These are phyloP conservation scores for Dreissena rostriformis DNA, from an alignment of 1,140 invertebrate genomes.

Conservation along the genomic window DNA sequence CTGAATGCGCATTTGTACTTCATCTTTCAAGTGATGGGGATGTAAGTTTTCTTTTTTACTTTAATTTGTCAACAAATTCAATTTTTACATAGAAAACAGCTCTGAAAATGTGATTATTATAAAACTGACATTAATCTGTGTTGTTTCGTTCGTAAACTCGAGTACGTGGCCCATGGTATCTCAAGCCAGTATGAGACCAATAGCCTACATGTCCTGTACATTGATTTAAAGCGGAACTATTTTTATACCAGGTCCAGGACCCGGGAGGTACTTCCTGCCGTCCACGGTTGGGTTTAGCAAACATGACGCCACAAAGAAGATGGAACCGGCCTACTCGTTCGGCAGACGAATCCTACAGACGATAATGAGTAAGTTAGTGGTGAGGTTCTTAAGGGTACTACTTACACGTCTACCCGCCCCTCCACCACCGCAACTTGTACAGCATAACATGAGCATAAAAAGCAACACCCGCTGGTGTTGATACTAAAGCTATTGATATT, in stretches of 20 bases:
- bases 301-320: slow-evolving; percentile 70
- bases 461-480: neutral
- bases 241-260: slow-evolving; percentile 65
- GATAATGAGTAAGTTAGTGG: neutral
- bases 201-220: too few species aligned
- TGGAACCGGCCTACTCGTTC: slow-evolving; percentile 70
- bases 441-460: neutral
- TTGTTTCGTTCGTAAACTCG: too few species aligned
- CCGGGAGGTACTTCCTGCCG: slow-evolving; percentile 67
- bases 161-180: too few species aligned
- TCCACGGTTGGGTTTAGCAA: slow-evolving; percentile 61
- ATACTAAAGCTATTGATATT: neutral
- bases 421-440: neutral
- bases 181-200: too few species aligned
- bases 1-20: too few species aligned
- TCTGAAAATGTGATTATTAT: too few species aligned
- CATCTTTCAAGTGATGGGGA: too few species aligned
- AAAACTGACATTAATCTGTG: too few species aligned
- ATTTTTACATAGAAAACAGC: too few species aligned
- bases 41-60: too few species aligned
- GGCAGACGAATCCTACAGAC: slow-evolving; percentile 54
- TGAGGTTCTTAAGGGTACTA: neutral
- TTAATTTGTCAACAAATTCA: too few species aligned
- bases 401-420: neutral
- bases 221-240: too few species aligned